These are phyloP conservation scores for Epizoanthus ramosus DNA, from an alignment of 92 coral and sea anemone species.

Conservation along the genomic window DNA sequence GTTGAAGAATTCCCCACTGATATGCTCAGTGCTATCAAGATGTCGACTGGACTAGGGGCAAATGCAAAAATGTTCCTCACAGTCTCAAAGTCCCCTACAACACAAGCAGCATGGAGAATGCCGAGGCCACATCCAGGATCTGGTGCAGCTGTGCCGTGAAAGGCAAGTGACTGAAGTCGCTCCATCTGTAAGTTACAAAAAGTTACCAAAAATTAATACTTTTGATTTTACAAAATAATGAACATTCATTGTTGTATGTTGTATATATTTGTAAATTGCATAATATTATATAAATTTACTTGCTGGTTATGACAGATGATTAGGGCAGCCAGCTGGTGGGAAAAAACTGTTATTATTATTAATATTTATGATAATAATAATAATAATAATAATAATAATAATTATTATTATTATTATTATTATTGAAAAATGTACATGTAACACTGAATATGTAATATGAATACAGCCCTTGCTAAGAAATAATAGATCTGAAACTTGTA, in stretches of 20 bases:
- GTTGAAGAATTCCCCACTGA: conserved; percentile 22
- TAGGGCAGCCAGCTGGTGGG: too few species aligned
- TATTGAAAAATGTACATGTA: too few species aligned
- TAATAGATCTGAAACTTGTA: too few species aligned
- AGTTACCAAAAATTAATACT: not conserved
- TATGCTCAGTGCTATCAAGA: conserved; percentile 18
- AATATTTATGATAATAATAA: too few species aligned
- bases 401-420: too few species aligned
- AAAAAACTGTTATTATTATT: too few species aligned
- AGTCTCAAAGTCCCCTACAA: conserved; percentile 32
- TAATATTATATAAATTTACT: too few species aligned
- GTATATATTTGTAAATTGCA: too few species aligned
- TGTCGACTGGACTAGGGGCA: conserved; percentile 32
- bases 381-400: too few species aligned
- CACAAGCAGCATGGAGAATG: conserved; percentile 32
- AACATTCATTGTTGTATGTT: not conserved
- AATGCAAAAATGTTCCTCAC: conserved; percentile 20
- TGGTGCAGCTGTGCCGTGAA: conserved; percentile 29
- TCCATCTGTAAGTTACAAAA: conserved; percentile 34
- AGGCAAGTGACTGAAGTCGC: conserved; percentile 36
- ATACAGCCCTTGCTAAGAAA: too few species aligned
- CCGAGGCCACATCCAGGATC: conserved; percentile 13
- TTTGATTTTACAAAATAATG: not conserved
- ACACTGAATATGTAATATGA: too few species aligned
- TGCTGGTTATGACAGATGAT: too few species aligned